phyloP scores from a whole-genome alignment of 2,797 vertebrate genomes.

The Mycteria americana region DNA sequence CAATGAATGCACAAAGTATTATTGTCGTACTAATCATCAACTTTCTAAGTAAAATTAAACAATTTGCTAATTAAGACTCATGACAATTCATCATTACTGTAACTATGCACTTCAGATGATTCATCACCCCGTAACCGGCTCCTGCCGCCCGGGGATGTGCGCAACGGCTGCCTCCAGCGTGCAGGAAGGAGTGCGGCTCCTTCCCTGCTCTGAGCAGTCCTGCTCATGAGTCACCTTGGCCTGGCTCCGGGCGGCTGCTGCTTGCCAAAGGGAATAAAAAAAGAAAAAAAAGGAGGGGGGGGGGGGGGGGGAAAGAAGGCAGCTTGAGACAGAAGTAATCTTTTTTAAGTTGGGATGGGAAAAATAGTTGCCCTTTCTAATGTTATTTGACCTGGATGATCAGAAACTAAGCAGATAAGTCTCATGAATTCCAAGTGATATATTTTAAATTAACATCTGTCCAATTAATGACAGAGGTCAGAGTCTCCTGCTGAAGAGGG shows the following conservation, averaged over 20 bases:
- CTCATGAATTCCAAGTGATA: not conserved
- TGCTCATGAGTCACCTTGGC: not conserved
- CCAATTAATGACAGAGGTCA: not conserved
- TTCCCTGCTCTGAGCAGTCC: not conserved
- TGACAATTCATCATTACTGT: slow-evolving; percentile 2
- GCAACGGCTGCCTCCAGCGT: not conserved
- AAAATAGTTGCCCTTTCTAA: not conserved
- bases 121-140: not conserved
- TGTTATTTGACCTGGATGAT: not conserved
- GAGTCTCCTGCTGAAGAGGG: not conserved
- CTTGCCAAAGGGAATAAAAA: not conserved
- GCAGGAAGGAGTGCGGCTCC: not conserved
- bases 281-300: rapidly evolving
- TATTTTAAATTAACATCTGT: not conserved
- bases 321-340: not conserved
- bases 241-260: rapidly evolving
- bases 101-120: not conserved
- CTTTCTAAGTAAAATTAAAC: slow-evolving; percentile 25
- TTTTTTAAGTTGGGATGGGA: not conserved
- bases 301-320: no score
- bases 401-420: not conserved
- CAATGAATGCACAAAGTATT: not conserved
- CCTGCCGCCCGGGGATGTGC: not conserved
- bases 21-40: not conserved
- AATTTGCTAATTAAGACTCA: slow-evolving; percentile 28